A percentile compares a stretch with the other conserved stretches of the same genome.
phyloP scores from a whole-genome alignment of 92 coral and sea anemone genomes.

The Zoanthus solanderi region DNA sequence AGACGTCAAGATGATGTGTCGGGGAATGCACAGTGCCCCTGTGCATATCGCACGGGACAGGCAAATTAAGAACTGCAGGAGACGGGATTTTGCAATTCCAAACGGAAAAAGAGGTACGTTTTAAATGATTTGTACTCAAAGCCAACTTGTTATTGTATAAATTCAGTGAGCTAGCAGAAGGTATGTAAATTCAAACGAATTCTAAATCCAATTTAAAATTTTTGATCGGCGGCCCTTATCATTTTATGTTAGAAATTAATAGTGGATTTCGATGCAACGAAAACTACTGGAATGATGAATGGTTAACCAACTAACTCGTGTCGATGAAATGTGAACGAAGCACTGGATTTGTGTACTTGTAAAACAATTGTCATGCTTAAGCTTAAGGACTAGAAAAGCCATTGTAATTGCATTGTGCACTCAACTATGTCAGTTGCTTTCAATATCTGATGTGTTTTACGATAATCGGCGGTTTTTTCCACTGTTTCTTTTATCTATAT shows the following conservation, averaged over 20 bases:
- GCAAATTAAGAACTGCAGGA: conserved; percentile 13
- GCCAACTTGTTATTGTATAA: background rate
- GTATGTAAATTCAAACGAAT: background rate
- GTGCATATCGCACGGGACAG: conserved; percentile 34
- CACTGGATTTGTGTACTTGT: background rate
- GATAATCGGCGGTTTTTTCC: background rate
- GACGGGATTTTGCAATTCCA: background rate
- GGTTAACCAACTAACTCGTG: background rate
- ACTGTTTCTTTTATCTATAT: background rate
- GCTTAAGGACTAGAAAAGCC: background rate
- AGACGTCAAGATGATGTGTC: conserved; percentile 27
- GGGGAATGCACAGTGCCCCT: conserved; percentile 13
- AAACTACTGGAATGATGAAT: no score
- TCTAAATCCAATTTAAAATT: background rate
- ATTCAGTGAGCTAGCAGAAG: background rate
- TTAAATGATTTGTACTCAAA: background rate
- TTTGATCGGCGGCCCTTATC: no score
- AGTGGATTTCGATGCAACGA: no score
- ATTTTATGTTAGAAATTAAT: no score
- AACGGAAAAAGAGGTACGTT: background rate
- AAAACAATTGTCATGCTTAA: background rate
- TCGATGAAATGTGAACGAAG: background rate
- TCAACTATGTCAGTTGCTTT: background rate
- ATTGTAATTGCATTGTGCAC: background rate
- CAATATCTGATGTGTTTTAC: background rate